Base-by-base conservation (phyloP, 2,888 invertebrate genomes). In the Lochmaea crataegi region DNA sequence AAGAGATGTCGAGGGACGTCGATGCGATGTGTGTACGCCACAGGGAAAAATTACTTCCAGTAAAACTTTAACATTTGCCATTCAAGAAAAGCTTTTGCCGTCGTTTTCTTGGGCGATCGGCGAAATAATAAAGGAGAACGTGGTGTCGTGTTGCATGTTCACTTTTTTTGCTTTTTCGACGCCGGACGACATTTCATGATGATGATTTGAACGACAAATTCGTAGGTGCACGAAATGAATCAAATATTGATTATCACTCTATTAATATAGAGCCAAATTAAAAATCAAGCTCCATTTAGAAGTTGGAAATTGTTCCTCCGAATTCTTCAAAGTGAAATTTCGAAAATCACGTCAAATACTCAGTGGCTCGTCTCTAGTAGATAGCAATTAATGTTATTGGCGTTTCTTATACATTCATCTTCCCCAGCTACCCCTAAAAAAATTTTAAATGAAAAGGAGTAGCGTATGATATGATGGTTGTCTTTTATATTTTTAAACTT, bases 11-110 rank as follows among this genome's bases (percentile, higher is more conserved):
- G 66, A 78, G 80, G 80, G 80, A 80, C 42, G 64, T 60, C 64
- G 71, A 65, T 58, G 72, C 69, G 71, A 71, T 67, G 71, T 77
- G 81, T 79, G 79, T 77, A 41, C 41, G 78, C 83, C 82, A 76
- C 71, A 75, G 85, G 83, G 84, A 84, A 83, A 83, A 84, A 85
- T 85, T 85, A 84, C 84, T 81, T 81, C 81, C 80, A 80, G 82
- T 84, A 81, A 85, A 85, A 85, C 80, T 84, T 84, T 85, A 82
- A 85, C 81, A 80, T 79, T 78, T 76, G 73, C 81, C 79, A 80
- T 81, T 82, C 77, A 79, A 77, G 77, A 77, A 75, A 76, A 77
- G 61, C 61, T 60, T 45, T 53, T 18, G 48, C 48, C 51, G 45
- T 70, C 69, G 64, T 70, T 32, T 57, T 64, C 68, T 68, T 68